phyloP scores from a whole-genome alignment of 2,113 vertebrate genomes.

The Clarias gariepinus region DNA sequence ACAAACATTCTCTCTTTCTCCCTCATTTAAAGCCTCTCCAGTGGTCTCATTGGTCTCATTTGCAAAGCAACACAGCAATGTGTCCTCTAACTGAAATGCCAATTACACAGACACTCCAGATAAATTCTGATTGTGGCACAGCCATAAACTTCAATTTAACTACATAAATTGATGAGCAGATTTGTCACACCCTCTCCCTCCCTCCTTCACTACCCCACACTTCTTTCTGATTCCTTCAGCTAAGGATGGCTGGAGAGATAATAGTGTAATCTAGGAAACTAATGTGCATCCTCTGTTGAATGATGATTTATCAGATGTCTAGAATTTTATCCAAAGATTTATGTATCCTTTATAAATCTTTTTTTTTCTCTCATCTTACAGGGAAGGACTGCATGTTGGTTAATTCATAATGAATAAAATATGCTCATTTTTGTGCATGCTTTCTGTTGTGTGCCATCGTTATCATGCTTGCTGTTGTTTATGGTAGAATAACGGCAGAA shows the following conservation, averaged over 20 bases:
- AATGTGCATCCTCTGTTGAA: conserved; percentile 3
- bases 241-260: conserved; percentile 36
- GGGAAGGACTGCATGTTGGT: neutral
- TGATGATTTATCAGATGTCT: conserved; percentile 18
- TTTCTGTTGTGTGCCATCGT: neutral
- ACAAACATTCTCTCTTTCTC: conserved; percentile 15
- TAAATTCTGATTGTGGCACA: conserved; percentile 48
- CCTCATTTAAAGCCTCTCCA: conserved; percentile 21
- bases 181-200: conserved; percentile 13
- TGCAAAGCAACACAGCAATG: conserved; percentile 31
- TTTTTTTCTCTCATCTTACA: neutral
- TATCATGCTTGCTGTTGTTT: neutral
- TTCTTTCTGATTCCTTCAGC: conserved; percentile 25
- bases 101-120: conserved; percentile 50
- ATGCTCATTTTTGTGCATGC: neutral
- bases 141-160: conserved; percentile 50
- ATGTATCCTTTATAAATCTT: neutral
- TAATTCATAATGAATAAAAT: neutral
- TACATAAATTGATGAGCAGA: conserved; percentile 39
- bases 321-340: conserved; percentile 11
- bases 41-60: conserved; percentile 27
- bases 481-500: neutral
- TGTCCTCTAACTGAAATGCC: conserved; percentile 47
- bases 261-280: conserved; percentile 29
- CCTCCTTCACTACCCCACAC: neutral